These are phyloP conservation scores for Crepidodera aurea DNA, from an alignment of 2,888 invertebrate genomes.

Conservation along the genomic window DNA sequence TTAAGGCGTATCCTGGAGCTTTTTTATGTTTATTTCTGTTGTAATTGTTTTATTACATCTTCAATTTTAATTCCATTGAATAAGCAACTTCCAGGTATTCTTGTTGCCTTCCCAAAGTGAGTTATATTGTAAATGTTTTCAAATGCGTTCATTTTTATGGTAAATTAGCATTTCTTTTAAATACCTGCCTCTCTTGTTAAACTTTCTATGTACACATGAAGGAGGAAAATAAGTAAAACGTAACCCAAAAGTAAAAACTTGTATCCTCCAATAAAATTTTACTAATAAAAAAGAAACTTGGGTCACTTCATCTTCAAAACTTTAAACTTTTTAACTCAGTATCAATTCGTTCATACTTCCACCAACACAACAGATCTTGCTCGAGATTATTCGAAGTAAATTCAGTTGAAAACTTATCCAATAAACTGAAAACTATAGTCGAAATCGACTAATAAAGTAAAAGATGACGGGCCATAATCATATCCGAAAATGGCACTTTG, in stretches of 20 bases:
- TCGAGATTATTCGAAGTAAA: slow-evolving; percentile 10
- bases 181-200: too few species aligned
- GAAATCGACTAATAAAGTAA: slow-evolving; percentile 48
- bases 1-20: too few species aligned
- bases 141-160: too few species aligned
- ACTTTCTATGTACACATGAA: too few species aligned
- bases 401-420: slow-evolving; percentile 17
- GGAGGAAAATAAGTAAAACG: too few species aligned
- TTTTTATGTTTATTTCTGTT: too few species aligned
- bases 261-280: neutral
- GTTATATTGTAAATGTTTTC: too few species aligned
- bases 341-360: slow-evolving; percentile 6
- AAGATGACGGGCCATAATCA: slow-evolving; percentile 50
- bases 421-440: slow-evolving; percentile 23
- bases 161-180: too few species aligned
- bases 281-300: slow-evolving; percentile 4
- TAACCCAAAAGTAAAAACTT: neutral
- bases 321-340: slow-evolving; percentile 5
- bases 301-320: neutral
- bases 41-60: too few species aligned
- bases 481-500: slow-evolving; percentile 45
- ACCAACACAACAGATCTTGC: slow-evolving; percentile 2
- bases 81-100: too few species aligned
- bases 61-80: too few species aligned
- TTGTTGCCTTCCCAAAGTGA: too few species aligned